phyloP scores from a whole-genome alignment of 2,888 invertebrate genomes.

The Hesperia comma region DNA sequence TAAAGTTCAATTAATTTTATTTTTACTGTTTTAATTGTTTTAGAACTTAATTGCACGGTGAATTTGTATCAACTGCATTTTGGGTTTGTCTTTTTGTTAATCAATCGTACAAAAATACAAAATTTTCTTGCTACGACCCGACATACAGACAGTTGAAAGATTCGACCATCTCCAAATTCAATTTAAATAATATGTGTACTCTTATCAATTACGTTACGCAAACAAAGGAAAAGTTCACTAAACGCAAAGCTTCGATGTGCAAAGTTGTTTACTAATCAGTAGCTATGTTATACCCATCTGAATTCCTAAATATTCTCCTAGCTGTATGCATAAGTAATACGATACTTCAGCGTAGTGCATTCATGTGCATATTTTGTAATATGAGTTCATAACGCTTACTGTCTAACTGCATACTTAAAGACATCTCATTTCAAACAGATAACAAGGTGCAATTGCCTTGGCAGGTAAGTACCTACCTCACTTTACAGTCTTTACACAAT shows the following conservation, averaged over 20 bases:
- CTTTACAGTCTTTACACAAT: too few relatives aligned
- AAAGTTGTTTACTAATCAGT: slow-evolving; percentile 3
- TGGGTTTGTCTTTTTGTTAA: too few relatives aligned
- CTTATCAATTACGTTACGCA: slow-evolving; percentile 26
- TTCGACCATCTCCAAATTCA: slow-evolving; percentile 1
- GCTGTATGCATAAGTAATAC: slow-evolving; percentile 6
- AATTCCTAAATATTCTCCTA: slow-evolving; percentile 6
- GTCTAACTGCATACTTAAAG: not conserved
- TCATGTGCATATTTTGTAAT: slow-evolving; percentile 6
- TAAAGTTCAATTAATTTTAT: too few relatives aligned
- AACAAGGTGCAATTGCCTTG: too few relatives aligned
- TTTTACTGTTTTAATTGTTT: too few relatives aligned
- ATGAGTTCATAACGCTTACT: not conserved
- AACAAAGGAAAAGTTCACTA: slow-evolving; percentile 20
- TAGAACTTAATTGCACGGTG: too few relatives aligned
- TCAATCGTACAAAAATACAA: too few relatives aligned
- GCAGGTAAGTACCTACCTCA: too few relatives aligned
- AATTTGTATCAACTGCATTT: too few relatives aligned
- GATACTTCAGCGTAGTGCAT: slow-evolving; percentile 11
- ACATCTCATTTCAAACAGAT: too few relatives aligned
- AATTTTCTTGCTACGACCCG: not conserved
- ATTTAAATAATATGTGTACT: slow-evolving; percentile 6
- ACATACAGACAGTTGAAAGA: not conserved
- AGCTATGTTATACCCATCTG: not conserved
- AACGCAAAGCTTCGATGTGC: not conserved